Conservation (phyloP, 2,113 vertebrate genomes). For the Campylorhamphus procurvoides region DNA sequence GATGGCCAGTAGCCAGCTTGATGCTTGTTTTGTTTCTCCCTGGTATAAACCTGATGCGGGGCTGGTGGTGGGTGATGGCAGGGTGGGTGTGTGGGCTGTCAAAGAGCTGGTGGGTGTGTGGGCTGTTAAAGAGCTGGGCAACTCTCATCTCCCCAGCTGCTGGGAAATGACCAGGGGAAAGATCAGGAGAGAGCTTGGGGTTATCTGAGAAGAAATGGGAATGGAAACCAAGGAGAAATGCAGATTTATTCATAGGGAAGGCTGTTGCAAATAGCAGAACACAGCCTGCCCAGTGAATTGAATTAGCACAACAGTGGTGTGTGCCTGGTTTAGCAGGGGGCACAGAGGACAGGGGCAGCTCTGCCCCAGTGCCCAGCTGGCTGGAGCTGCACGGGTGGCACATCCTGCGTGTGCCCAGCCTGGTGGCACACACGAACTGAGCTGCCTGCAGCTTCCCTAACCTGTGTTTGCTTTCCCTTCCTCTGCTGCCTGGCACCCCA, state of each 20-base stretch:
- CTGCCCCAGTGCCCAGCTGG: not conserved
- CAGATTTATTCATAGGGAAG: not conserved
- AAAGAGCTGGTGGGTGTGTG: not conserved
- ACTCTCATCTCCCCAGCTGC: rapidly evolving
- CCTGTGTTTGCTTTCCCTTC: conserved; percentile 25
- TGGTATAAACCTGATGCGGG: not conserved
- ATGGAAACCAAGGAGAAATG: not conserved
- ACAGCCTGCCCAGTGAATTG: not conserved
- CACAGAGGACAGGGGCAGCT: rapidly evolving
- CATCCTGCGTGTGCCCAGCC: not conserved
- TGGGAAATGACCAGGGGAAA: not conserved
- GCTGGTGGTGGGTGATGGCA: not conserved
- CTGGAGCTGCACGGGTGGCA: not conserved
- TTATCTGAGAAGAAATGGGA: not conserved
- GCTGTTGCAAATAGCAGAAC: not conserved
- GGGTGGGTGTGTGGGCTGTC: not conserved
- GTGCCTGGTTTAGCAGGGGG: not conserved
- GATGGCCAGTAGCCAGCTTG: not conserved
- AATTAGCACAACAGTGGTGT: rapidly evolving
- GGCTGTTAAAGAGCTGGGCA: not conserved
- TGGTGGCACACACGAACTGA: rapidly evolving
- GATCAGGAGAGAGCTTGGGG: not conserved
- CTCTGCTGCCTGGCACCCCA: conserved; percentile 22
- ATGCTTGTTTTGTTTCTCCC: not conserved
- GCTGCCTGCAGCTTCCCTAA: not conserved